phyloP scores from a whole-genome alignment of 2,888 invertebrate species.

The Pteria penguin region DNA sequence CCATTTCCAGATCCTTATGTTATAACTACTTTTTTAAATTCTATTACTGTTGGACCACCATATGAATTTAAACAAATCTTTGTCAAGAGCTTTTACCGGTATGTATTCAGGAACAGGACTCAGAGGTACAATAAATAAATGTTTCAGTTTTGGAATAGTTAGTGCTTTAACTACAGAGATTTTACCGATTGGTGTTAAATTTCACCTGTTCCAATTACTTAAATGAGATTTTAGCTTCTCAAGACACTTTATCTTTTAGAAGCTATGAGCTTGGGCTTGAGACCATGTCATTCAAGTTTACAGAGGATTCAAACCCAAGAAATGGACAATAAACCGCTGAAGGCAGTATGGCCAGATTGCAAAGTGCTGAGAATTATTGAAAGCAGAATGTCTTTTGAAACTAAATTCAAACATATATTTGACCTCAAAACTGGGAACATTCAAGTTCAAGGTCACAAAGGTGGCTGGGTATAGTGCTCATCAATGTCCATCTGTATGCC shows the following conservation, averaged over 20 bases:
- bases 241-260: too few species aligned
- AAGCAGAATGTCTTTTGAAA: too few species aligned
- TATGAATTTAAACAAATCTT: not conserved
- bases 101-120: not conserved
- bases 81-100: not conserved
- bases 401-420: too few species aligned
- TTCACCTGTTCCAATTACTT: not conserved
- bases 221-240: not conserved
- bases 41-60: not conserved
- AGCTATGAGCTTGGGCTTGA: not conserved
- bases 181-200: conserved; percentile 11
- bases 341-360: too few species aligned
- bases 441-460: too few species aligned
- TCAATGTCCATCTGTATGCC: too few species aligned
- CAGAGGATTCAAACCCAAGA: not conserved
- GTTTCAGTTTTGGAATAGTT: not conserved
- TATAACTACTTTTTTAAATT: not conserved
- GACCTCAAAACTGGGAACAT: too few species aligned
- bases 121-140: not conserved
- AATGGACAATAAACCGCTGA: too few species aligned
- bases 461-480: too few species aligned
- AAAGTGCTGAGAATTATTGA: too few species aligned
- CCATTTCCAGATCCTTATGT: not conserved
- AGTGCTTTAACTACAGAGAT: not conserved
- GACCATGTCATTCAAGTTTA: not conserved